Base-by-base conservation (phyloP, 2,888 invertebrate species). In the Leptarthrus brevirostris region DNA sequence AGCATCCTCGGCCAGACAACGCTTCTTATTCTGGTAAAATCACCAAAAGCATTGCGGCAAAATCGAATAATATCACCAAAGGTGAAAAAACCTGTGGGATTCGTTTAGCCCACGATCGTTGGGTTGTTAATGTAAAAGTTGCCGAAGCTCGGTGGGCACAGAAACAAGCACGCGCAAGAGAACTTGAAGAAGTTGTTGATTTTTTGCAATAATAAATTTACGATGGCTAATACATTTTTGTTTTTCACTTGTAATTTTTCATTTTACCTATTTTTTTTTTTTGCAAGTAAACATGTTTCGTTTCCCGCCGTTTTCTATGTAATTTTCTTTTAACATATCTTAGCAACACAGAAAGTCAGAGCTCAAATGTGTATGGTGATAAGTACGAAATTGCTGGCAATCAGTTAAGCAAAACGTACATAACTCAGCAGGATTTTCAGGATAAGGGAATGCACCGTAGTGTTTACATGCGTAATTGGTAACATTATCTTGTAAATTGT, bases 121-220 rank as follows among this genome's bases (percentile, higher is more conserved):
- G 92, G 91, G 89, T 89, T 72, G 82, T 91, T 3, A 88, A 88
- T 66, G 90, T 92, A 24, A 89, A 89, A 80, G 84, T 92, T 34
- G 90, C 91, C 0, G 93, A 93, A 83, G 88, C 90, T 58, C 86
- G 92, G 58, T 93, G 93, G 92, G 92, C 92, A 1, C 92, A 92
- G 80, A 89, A 92, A 80, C 91, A 93, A 82, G 93, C 93, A 2
- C 87, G 91, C 72, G 88, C 89, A 78, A 84, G 93, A 75, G 93
- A 93, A 81, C 84, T 93, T 16, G 90, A 90, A 54, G 93, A 93
- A 85, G 92, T 93, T 6, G 88, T 89, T 1, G 92, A 93, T 79
- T 93, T 93, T 82, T 88, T 90, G 77, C 86, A 88, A 79, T 89
- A 81, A 82, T 52, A 66, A 22, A 61, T n/a, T 20, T 36, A 61